phyloP scores from a whole-genome alignment of 2,113 vertebrate species.

The Canis aureus region DNA sequence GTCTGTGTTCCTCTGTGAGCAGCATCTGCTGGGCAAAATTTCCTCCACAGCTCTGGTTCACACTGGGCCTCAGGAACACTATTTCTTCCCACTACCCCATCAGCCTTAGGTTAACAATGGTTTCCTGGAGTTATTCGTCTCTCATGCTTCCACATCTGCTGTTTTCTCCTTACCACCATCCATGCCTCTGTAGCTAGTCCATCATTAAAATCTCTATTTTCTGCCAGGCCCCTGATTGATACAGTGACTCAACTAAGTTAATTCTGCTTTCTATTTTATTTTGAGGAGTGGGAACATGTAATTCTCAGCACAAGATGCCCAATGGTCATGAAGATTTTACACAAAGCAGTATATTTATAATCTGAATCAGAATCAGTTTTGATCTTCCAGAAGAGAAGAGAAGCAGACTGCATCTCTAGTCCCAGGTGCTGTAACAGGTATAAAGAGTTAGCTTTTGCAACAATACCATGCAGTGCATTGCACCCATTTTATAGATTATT shows the following conservation, averaged over 20 bases:
- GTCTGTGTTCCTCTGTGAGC: not conserved
- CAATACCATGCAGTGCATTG: not conserved
- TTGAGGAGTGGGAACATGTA: not conserved
- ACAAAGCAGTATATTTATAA: not conserved
- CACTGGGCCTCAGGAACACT: not conserved
- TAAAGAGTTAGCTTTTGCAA: not conserved
- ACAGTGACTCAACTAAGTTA: not conserved
- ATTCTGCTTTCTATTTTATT: slow-evolving; percentile 21
- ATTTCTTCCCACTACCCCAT: not conserved
- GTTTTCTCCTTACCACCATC: not conserved
- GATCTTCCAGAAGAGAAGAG: not conserved
- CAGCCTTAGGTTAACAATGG: not conserved
- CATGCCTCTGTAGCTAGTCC: not conserved
- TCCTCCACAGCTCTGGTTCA: not conserved
- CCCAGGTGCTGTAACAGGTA: not conserved
- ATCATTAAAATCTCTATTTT: slow-evolving; percentile 38
- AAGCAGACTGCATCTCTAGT: not conserved
- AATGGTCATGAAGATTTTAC: slow-evolving; percentile 10
- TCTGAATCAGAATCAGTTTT: not conserved
- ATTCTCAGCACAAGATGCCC: not conserved
- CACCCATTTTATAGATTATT: not conserved
- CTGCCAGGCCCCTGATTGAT: not conserved
- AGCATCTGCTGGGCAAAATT: not conserved
- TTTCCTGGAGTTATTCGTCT: not conserved
- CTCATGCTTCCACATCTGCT: not conserved